phyloP scores from a whole-genome alignment of 2,888 invertebrate species.

The Cataglyphis livida region DNA sequence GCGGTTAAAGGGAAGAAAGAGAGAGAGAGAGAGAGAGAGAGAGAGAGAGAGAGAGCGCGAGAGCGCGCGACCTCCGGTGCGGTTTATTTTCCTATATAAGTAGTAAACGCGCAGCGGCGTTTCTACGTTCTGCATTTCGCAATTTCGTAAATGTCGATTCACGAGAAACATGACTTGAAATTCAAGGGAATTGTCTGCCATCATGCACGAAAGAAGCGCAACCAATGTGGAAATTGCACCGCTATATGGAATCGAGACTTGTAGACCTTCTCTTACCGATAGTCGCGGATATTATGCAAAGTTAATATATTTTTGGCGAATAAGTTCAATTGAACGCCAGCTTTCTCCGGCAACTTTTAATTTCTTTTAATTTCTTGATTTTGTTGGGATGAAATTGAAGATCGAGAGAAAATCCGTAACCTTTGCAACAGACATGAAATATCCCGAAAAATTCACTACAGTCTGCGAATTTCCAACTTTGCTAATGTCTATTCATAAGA shows the following conservation, averaged over 20 bases:
- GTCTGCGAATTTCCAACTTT: constrained; percentile 23
- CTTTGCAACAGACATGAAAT: not conserved
- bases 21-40: too few species aligned
- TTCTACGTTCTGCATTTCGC: constrained; percentile 32
- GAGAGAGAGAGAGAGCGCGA: too few species aligned
- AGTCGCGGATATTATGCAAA: not conserved
- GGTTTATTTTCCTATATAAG: constrained; percentile 46
- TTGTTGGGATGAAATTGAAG: not conserved
- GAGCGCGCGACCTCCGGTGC: not conserved
- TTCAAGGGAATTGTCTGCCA: constrained; percentile 33
- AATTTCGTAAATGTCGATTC: constrained; percentile 48
- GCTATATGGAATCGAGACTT: not conserved
- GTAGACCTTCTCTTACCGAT: too few species aligned
- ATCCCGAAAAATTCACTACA: not conserved
- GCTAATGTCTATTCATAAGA: constrained; percentile 37
- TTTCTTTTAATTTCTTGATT: not conserved
- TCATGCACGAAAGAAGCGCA: not conserved
- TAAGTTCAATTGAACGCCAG: not conserved
- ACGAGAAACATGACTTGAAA: constrained; percentile 39
- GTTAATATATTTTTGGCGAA: not conserved
- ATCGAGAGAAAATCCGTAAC: not conserved
- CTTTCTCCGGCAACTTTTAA: not conserved
- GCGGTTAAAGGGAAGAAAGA: not conserved
- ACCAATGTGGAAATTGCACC: constrained; percentile 1
- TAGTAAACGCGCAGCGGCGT: not conserved